Evolutionary conservation across 2,797 vertebrate species (phyloP).

Genomic region (Tenualosa thibaudeaui): DNA sequence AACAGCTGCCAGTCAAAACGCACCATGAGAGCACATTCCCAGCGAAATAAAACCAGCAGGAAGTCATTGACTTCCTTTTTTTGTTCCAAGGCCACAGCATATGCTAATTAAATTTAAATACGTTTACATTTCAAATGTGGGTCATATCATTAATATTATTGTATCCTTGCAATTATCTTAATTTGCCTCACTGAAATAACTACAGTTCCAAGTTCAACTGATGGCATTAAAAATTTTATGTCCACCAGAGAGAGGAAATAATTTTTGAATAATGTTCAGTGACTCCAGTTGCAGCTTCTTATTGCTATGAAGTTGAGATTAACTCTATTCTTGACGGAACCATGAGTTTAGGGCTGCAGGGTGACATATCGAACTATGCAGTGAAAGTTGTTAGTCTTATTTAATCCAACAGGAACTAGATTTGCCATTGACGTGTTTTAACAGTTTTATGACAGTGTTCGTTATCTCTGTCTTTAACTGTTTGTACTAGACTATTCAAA

Average conservation of each 20-base stretch:
- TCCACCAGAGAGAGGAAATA: slow-evolving; percentile 14
- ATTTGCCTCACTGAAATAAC: neutral
- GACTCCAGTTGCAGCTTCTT: neutral
- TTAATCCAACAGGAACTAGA: neutral
- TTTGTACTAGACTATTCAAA: neutral
- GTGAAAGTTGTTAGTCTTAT: neutral
- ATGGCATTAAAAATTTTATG: neutral
- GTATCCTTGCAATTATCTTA: slow-evolving; percentile 23
- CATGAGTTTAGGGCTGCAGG: neutral
- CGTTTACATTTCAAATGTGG: slow-evolving; percentile 24
- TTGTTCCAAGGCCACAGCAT: neutral
- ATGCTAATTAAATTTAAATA: slow-evolving; percentile 35
- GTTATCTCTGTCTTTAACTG: neutral
- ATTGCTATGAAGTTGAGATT: neutral
- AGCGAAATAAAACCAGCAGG: slow-evolving; percentile 14
- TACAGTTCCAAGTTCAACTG: neutral
- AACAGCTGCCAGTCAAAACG: neutral
- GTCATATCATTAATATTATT: slow-evolving; percentile 17
- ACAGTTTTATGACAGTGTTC: neutral
- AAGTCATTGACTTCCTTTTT: neutral
- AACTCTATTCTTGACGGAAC: neutral
- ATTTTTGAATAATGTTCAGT: slow-evolving; percentile 12
- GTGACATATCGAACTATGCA: neutral
- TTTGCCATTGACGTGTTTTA: neutral
- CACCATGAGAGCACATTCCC: neutral